A percentile compares a stretch with the other conserved stretches of the same genome.
phyloP scores from a whole-genome alignment of 2,888 invertebrate species.

The Amblyteles armatorius region DNA sequence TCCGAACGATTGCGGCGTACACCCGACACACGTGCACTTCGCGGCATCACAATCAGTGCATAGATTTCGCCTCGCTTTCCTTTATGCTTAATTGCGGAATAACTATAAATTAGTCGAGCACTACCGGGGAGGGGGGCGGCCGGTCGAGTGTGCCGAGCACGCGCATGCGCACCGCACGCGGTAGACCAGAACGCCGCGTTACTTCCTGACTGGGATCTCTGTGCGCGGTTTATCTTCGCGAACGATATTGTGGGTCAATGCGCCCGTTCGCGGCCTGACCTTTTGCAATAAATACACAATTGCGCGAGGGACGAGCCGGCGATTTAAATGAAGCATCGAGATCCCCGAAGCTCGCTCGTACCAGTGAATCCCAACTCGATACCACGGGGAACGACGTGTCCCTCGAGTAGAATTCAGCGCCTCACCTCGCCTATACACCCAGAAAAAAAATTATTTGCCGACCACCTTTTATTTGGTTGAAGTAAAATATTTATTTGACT shows the following conservation, averaged over 20 bases:
- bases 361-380: not conserved
- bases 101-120: constrained; percentile 67
- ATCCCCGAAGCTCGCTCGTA: not conserved
- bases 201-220: not conserved
- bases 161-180: not conserved
- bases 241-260: constrained; percentile 12
- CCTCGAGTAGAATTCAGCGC: not conserved
- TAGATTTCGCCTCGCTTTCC: constrained; percentile 76
- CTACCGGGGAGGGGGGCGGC: not conserved
- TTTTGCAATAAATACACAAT: constrained; percentile 1
- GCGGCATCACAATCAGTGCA: constrained; percentile 73
- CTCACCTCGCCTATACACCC: not conserved
- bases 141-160: constrained; percentile 13
- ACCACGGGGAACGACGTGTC: too few species aligned
- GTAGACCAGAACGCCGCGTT: constrained; percentile 32
- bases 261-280: not conserved
- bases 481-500: too few species aligned
- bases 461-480: too few species aligned
- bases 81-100: constrained; percentile 76
- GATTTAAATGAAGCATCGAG: not conserved
- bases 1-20: constrained; percentile 8
- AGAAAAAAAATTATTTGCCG: too few species aligned
- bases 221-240: not conserved
- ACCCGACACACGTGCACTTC: constrained; percentile 47
- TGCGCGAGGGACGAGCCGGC: not conserved